Percentiles rank a stretch among this genome's conserved stretches.
Evolutionary conservation across 2,113 vertebrate genomes (phyloP).

Genomic region (Eolophus roseicapilla): DNA sequence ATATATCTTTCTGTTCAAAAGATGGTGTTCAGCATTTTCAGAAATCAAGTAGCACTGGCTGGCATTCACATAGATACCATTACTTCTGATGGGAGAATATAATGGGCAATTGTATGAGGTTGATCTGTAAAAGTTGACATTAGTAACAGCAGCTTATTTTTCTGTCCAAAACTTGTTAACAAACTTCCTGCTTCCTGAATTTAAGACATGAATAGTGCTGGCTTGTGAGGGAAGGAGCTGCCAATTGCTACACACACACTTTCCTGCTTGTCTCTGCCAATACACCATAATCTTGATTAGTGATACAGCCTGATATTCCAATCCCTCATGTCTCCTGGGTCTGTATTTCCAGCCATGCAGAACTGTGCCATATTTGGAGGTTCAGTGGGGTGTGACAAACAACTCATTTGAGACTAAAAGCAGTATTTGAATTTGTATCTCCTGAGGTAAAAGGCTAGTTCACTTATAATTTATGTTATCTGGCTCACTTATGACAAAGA

Average conservation of each 20-base stretch:
- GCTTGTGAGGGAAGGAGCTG: background rate
- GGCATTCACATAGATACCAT: background rate
- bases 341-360: conserved; percentile 11
- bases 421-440: conserved; percentile 37
- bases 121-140: background rate
- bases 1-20: background rate
- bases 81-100: background rate
- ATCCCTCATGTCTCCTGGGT: conserved; percentile 1
- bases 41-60: background rate
- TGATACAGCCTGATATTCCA: conserved; percentile 33
- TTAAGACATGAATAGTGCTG: background rate
- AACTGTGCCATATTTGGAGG: conserved; percentile 54
- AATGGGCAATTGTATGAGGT: background rate
- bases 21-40: background rate
- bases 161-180: background rate
- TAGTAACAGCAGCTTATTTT: background rate
- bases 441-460: conserved; percentile 48
- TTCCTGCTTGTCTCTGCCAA: conserved; percentile 25
- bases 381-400: conserved; percentile 50
- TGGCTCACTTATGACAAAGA: conserved; percentile 45
- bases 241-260: background rate
- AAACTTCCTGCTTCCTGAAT: background rate
- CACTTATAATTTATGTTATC: conserved; percentile 41
- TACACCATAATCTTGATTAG: conserved; percentile 42
- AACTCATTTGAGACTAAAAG: conserved; percentile 61